Percentiles rank a stretch among this genome's conserved stretches.
These are phyloP conservation scores for Machaerirhynchus nigripectus DNA, from an alignment of 2,113 vertebrate species.

Conservation along the genomic window DNA sequence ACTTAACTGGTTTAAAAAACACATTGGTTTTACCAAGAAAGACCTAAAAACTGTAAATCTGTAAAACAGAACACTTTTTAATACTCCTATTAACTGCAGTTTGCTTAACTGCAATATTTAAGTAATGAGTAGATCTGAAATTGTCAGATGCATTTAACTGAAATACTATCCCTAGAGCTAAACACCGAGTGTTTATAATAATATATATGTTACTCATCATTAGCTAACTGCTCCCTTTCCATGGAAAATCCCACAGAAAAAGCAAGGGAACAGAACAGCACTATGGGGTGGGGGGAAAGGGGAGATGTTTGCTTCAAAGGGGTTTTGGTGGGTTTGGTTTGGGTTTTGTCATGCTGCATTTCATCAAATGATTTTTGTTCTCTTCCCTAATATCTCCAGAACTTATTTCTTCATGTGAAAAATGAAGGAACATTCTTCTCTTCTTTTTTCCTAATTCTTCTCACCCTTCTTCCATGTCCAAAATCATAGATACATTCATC, in stretches of 20 bases:
- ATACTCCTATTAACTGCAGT: conserved; percentile 1
- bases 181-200: conserved; percentile 8
- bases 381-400: background rate
- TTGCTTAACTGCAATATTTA: conserved; percentile 29
- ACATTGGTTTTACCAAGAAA: background rate
- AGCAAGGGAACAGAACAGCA: background rate
- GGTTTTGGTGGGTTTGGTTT: background rate
- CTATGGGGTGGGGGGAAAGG: accelerated
- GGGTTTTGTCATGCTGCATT: background rate
- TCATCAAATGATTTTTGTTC: background rate
- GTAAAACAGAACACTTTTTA: background rate
- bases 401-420: background rate
- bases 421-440: background rate
- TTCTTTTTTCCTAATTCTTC: background rate
- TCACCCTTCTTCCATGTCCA: background rate
- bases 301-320: background rate
- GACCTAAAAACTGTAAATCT: background rate
- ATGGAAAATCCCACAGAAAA: background rate
- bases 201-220: background rate
- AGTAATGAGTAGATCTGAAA: conserved; percentile 10
- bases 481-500: background rate
- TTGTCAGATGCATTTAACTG: conserved; percentile 37
- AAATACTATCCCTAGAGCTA: conserved; percentile 29
- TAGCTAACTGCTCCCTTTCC: background rate
- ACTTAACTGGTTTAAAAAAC: background rate